Evolutionary conservation across 1,140 invertebrate species (phyloP).

Genomic region (Drosophila sturtevanti): DNA sequence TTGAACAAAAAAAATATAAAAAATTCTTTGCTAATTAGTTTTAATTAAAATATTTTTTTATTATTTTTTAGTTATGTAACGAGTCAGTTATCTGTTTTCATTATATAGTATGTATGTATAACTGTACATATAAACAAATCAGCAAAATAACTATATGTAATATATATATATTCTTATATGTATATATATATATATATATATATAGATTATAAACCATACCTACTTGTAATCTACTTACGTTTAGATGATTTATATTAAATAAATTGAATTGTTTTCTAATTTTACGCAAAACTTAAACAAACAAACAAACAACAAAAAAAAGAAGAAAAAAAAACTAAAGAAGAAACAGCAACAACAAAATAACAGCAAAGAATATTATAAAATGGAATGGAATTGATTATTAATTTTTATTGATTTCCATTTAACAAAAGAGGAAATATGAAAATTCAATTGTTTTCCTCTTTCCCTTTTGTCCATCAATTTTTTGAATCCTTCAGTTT

Average conservation of each 20-base stretch:
- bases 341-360: slow-evolving; percentile 40
- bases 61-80: slow-evolving; percentile 56
- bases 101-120: slow-evolving; percentile 57
- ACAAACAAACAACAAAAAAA: slow-evolving; percentile 46
- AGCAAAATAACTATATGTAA: slow-evolving; percentile 39
- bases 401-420: slow-evolving; percentile 25
- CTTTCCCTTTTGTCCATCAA: slow-evolving; percentile 42
- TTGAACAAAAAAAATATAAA: slow-evolving; percentile 22
- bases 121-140: slow-evolving; percentile 63
- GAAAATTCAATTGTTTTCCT: neutral
- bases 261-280: slow-evolving; percentile 80
- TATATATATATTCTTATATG: slow-evolving; percentile 23
- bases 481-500: slow-evolving; percentile 37
- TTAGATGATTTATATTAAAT: slow-evolving; percentile 65
- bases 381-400: slow-evolving; percentile 21
- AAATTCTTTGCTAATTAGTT: slow-evolving; percentile 70
- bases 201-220: slow-evolving; percentile 48
- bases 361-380: neutral
- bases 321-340: slow-evolving; percentile 25
- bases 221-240: slow-evolving; percentile 43
- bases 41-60: slow-evolving; percentile 54
- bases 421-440: neutral
- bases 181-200: slow-evolving; percentile 24
- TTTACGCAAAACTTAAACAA: slow-evolving; percentile 68
- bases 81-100: slow-evolving; percentile 72